phyloP scores from a whole-genome alignment of 2,888 invertebrate genomes.

The Drosophila merina region DNA sequence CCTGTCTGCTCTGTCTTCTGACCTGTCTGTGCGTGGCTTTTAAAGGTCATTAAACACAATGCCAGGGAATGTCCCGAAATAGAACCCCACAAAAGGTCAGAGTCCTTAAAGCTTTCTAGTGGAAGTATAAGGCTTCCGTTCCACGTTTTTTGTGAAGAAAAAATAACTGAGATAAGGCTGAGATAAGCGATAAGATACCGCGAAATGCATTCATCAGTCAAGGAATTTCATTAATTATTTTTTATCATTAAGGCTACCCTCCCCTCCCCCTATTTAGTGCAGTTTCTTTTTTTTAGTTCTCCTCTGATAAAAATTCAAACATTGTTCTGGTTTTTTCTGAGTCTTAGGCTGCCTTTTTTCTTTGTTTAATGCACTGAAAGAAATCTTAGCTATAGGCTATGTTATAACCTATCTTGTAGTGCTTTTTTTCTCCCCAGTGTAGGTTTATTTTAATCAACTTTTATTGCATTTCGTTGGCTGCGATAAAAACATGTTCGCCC shows the following conservation, averaged over 20 bases:
- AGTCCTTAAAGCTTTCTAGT: slow-evolving; percentile 63
- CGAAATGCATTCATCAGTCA: slow-evolving; percentile 51
- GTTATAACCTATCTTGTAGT: too few relatives aligned
- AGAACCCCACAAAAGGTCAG: slow-evolving; percentile 63
- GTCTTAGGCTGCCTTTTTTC: slow-evolving; percentile 26
- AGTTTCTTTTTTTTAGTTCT: slow-evolving; percentile 42
- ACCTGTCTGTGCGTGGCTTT: slow-evolving; percentile 72
- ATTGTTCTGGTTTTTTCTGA: slow-evolving; percentile 40
- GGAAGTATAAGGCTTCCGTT: slow-evolving; percentile 20
- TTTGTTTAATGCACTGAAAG: slow-evolving; percentile 30
- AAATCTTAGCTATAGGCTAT: background rate
- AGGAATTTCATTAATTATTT: slow-evolving; percentile 53
- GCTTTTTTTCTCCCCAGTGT: slow-evolving; percentile 22
- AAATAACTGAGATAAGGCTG: slow-evolving; percentile 1
- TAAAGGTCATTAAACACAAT: slow-evolving; percentile 80
- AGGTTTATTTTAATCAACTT: slow-evolving; percentile 75
- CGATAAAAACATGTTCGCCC: slow-evolving; percentile 81
- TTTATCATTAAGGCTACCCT: slow-evolving; percentile 14
- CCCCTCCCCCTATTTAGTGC: slow-evolving; percentile 16
- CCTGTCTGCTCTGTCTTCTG: slow-evolving; percentile 54
- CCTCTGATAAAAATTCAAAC: slow-evolving; percentile 59
- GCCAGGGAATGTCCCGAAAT: slow-evolving; percentile 52
- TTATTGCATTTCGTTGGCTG: slow-evolving; percentile 73
- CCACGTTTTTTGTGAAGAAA: slow-evolving; percentile 2
- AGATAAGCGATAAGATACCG: slow-evolving; percentile 52